Percentiles rank a stretch among this genome's conserved stretches.
Conservation (phyloP, 2,113 vertebrate species). For the Coptodon bakossiorum region DNA sequence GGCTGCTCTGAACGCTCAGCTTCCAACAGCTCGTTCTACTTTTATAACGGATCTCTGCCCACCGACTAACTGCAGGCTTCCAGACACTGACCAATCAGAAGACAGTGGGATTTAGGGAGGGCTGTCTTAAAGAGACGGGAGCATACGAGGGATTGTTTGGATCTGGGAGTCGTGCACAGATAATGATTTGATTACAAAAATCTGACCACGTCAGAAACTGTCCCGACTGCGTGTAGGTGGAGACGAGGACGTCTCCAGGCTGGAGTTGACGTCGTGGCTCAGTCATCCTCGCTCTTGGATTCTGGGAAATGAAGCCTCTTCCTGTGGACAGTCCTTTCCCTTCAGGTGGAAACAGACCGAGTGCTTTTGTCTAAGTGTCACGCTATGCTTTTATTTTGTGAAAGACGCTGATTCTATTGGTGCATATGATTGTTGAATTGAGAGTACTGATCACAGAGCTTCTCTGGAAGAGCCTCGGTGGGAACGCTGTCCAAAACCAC, state of each 20-base stretch:
- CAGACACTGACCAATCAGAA: neutral
- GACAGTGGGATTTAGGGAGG: neutral
- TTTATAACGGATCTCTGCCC: neutral
- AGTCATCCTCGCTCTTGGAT: neutral
- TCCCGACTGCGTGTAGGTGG: neutral
- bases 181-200: neutral
- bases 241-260: neutral
- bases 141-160: neutral
- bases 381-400: neutral
- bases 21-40: neutral
- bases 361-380: neutral
- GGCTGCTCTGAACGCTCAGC: neutral
- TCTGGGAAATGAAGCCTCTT: neutral
- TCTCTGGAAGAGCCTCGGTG: neutral
- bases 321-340: neutral
- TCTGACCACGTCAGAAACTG: neutral
- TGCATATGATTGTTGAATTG: neutral
- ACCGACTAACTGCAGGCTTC: neutral
- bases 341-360: neutral
- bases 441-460: neutral
- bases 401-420: neutral
- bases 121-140: neutral
- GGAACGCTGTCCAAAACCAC: neutral
- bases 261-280: neutral
- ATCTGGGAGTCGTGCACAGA: neutral